phyloP scores from a whole-genome alignment of 2,888 invertebrate species.

The Drepana falcataria region DNA sequence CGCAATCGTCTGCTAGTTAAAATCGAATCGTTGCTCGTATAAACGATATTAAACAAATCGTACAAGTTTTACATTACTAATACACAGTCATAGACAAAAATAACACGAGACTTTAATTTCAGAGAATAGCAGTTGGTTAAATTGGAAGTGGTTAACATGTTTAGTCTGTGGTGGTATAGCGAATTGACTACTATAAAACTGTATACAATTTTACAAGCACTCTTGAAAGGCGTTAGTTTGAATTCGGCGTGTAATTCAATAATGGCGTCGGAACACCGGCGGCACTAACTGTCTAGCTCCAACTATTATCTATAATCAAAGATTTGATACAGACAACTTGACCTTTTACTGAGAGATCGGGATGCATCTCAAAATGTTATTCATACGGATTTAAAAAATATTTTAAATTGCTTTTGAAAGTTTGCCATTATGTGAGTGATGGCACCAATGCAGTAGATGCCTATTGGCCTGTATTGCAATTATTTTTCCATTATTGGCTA shows the following conservation, averaged over 20 bases:
- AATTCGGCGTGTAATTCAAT: constrained; percentile 68
- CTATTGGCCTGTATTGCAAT: not conserved
- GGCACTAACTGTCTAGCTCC: constrained; percentile 57
- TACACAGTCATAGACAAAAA: constrained; percentile 32
- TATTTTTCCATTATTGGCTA: not conserved
- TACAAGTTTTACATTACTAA: constrained; percentile 40
- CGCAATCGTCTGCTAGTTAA: constrained; percentile 59
- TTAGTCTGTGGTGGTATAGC: constrained; percentile 42
- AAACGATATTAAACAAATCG: constrained; percentile 65
- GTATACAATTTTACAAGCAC: constrained; percentile 45
- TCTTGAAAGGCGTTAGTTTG: constrained; percentile 52
- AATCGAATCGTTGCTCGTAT: constrained; percentile 57
- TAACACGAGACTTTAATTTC: constrained; percentile 17
- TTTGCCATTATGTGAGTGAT: constrained; percentile 6
- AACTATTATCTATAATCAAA: constrained; percentile 63
- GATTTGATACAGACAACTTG: constrained; percentile 61
- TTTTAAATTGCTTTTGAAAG: constrained; percentile 30
- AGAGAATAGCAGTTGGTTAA: constrained; percentile 28
- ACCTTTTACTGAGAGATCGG: constrained; percentile 51
- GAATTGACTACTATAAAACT: constrained; percentile 53
- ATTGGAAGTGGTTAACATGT: constrained; percentile 18
- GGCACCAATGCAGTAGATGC: not conserved
- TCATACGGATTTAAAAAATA: constrained; percentile 35
- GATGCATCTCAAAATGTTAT: constrained; percentile 21
- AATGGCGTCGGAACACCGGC: constrained; percentile 69